phyloP scores from a whole-genome alignment of 1,140 invertebrate species.

The Drosophila obscura region DNA sequence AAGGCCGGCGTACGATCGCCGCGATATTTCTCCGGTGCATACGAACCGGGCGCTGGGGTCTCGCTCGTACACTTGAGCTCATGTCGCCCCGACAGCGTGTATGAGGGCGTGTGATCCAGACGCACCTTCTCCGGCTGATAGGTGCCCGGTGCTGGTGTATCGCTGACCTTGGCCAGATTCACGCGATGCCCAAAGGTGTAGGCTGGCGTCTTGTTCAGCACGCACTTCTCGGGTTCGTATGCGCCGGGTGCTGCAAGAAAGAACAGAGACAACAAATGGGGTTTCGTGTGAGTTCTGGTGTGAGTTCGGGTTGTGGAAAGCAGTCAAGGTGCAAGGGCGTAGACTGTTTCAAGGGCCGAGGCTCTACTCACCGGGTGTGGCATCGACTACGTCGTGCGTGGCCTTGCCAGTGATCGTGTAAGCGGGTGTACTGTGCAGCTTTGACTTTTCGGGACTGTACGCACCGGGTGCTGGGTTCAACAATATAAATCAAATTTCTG shows the following conservation, averaged over 20 bases:
- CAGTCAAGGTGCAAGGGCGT: conserved; percentile 49
- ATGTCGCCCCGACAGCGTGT: conserved; percentile 86
- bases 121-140: conserved; percentile 88
- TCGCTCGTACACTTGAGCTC: conserved; percentile 84
- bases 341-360: conserved; percentile 73
- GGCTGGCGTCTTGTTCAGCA: conserved; percentile 85
- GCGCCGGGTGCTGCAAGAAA: conserved; percentile 88
- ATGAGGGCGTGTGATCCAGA: conserved; percentile 86
- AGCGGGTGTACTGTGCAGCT: conserved; percentile 84
- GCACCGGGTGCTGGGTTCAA: conserved; percentile 84
- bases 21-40: conserved; percentile 86
- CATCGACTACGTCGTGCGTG: conserved; percentile 87
- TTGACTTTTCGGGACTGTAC: conserved; percentile 85
- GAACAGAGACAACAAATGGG: not conserved
- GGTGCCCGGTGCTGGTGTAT: conserved; percentile 87
- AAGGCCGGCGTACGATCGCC: conserved; percentile 86
- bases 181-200: conserved; percentile 86
- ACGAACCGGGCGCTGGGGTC: conserved; percentile 87
- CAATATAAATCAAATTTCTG: not conserved
- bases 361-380: conserved; percentile 84
- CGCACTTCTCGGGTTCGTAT: conserved; percentile 91
- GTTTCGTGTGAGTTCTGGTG: not conserved
- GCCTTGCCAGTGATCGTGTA: conserved; percentile 86
- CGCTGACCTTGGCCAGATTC: conserved; percentile 85
- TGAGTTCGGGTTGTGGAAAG: no score